These are phyloP conservation scores for Cassiopea xamachana DNA, from an alignment of 30 jellyfish, hydroid and myxozoan species.

Conservation along the genomic window DNA sequence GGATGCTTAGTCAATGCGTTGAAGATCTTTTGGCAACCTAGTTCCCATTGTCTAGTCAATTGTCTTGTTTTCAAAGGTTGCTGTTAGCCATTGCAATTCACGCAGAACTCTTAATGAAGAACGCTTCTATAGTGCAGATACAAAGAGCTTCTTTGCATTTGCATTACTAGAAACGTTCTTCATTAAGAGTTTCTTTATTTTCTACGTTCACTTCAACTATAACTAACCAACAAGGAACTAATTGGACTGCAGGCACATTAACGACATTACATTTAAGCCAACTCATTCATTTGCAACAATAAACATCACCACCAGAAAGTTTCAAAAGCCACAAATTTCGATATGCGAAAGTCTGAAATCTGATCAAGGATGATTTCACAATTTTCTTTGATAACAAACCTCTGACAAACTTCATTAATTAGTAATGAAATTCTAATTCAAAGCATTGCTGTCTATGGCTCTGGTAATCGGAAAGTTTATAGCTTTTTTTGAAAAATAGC, in stretches of 20 bases:
- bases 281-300: not conserved
- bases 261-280: not conserved
- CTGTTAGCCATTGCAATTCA: too few species aligned
- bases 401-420: slow-evolving; percentile 13
- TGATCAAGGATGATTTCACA: slow-evolving; percentile 8
- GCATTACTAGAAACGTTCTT: too few species aligned
- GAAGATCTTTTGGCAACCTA: too few species aligned
- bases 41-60: too few species aligned
- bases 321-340: slow-evolving; percentile 1
- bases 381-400: slow-evolving; percentile 1
- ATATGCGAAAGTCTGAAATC: slow-evolving; percentile 2
- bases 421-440: slow-evolving; percentile 7
- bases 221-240: not conserved
- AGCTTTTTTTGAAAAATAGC: not conserved
- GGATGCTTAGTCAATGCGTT: too few species aligned
- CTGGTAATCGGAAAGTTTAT: not conserved
- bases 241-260: not conserved
- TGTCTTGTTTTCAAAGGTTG: too few species aligned
- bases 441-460: not conserved
- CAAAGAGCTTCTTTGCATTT: too few species aligned
- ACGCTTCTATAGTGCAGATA: too few species aligned
- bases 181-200: too few species aligned
- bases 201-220: too few species aligned
- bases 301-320: not conserved
- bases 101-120: too few species aligned